Conservation (phyloP, 2,113 vertebrate species). For the Hystrix brachyura region DNA sequence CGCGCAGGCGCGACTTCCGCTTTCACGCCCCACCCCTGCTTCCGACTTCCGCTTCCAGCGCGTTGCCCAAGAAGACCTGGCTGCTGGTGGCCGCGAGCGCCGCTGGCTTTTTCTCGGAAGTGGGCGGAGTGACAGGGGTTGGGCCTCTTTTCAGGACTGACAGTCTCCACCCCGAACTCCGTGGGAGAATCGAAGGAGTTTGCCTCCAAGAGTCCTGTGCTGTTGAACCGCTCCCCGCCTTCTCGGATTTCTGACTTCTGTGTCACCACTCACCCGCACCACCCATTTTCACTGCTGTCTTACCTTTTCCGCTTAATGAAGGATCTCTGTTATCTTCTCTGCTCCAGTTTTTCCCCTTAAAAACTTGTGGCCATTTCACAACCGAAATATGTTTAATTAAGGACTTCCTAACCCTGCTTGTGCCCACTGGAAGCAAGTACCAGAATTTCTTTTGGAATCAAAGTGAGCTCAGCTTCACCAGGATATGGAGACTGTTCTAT, state of each 20-base stretch:
- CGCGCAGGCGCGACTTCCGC: fast-evolving
- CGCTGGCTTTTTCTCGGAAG: fast-evolving
- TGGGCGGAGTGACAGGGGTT: fast-evolving
- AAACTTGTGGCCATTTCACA: background rate
- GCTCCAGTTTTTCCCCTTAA: background rate
- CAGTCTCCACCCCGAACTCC: fast-evolving
- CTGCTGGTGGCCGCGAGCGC: fast-evolving
- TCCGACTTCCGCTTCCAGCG: background rate
- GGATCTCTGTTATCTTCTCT: too few relatives aligned
- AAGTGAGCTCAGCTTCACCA: background rate
- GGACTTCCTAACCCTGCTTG: background rate
- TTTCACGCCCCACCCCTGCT: background rate
- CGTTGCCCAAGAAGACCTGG: fast-evolving
- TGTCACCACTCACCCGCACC: background rate
- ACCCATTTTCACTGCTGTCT: background rate
- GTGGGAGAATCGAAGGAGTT: background rate
- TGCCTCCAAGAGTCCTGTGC: fast-evolving
- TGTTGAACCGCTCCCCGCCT: background rate
- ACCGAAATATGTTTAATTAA: background rate
- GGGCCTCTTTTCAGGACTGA: fast-evolving
- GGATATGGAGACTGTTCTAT: background rate
- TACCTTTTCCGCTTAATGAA: background rate
- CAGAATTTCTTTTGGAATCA: background rate
- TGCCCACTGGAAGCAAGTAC: background rate
- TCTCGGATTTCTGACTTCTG: too few relatives aligned